A percentile compares a stretch with the other conserved stretches of the same genome.
Conservation (phyloP, 2,113 vertebrate species). For the Chaenocephalus aceratus region DNA sequence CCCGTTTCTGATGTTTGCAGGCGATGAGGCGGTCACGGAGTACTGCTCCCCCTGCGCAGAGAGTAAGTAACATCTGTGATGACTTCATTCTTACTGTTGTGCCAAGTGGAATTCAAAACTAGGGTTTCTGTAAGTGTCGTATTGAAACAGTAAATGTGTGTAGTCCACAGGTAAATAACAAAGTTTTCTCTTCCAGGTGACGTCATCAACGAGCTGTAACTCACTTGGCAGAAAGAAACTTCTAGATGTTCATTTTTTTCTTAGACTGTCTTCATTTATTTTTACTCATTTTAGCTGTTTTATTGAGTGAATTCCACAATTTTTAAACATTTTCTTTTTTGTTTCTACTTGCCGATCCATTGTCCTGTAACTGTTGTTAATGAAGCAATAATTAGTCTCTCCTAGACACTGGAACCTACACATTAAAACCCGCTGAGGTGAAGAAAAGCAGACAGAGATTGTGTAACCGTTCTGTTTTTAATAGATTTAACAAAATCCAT, state of each 20-base stretch:
- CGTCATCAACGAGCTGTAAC: conserved; percentile 58
- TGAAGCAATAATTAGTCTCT: background rate
- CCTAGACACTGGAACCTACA: conserved; percentile 40
- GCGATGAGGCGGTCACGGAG: conserved; percentile 70
- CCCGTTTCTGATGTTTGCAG: conserved; percentile 45
- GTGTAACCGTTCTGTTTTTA: conserved; percentile 66
- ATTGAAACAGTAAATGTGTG: background rate
- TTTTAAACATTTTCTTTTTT: background rate
- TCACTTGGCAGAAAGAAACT: conserved; percentile 23
- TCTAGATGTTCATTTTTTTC: conserved; percentile 28
- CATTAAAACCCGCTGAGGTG: background rate
- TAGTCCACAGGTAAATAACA: background rate
- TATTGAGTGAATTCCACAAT: background rate
- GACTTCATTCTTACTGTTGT: background rate
- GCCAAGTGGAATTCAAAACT: too few species aligned
- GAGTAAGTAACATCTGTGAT: conserved; percentile 50
- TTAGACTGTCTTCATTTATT: background rate
- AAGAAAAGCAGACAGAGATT: conserved; percentile 9
- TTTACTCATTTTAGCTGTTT: conserved; percentile 7
- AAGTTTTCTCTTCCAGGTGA: conserved; percentile 61
- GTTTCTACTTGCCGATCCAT: background rate
- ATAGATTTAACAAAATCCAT: conserved; percentile 72
- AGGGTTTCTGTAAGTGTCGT: background rate
- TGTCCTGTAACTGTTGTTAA: background rate
- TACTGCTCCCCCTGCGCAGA: conserved; percentile 80